Conservation (phyloP, 2,113 vertebrate species). For the Lutjanus erythropterus region DNA sequence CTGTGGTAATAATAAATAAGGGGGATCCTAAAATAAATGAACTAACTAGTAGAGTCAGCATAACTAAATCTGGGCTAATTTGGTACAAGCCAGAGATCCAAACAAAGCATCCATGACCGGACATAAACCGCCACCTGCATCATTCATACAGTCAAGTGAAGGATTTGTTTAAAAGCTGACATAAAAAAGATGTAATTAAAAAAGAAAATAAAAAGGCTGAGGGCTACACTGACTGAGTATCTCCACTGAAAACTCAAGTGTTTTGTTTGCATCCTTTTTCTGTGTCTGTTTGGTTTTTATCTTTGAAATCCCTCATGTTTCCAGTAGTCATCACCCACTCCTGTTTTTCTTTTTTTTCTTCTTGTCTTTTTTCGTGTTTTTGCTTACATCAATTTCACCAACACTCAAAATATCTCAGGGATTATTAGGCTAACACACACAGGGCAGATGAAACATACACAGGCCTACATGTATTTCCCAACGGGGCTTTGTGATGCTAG, state of each 20-base stretch:
- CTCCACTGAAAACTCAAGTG: neutral
- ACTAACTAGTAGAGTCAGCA: neutral
- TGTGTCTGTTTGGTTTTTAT: neutral
- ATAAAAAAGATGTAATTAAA: neutral
- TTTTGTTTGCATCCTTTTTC: conserved; percentile 9
- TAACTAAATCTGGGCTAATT: neutral
- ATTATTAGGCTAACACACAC: conserved; percentile 31
- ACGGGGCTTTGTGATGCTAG: conserved; percentile 18
- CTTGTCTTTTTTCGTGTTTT: no score
- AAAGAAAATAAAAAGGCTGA: neutral
- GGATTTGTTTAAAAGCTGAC: neutral
- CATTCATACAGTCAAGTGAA: no score
- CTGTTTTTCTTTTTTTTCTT: neutral
- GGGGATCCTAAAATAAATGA: no score
- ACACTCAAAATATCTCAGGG: conserved; percentile 22
- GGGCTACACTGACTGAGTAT: neutral
- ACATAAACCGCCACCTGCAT: neutral
- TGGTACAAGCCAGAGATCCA: neutral
- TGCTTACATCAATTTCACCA: conserved; percentile 34
- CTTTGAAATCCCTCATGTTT: conserved; percentile 12
- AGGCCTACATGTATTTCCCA: conserved; percentile 34
- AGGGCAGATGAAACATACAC: conserved; percentile 32
- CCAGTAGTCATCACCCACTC: conserved; percentile 16
- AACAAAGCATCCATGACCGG: neutral
- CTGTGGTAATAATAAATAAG: no score